Evolutionary conservation across 2,113 vertebrate species (phyloP), one percentile per base, ranked within the genome.

Genomic region (Microtus ochrogaster): DNA sequence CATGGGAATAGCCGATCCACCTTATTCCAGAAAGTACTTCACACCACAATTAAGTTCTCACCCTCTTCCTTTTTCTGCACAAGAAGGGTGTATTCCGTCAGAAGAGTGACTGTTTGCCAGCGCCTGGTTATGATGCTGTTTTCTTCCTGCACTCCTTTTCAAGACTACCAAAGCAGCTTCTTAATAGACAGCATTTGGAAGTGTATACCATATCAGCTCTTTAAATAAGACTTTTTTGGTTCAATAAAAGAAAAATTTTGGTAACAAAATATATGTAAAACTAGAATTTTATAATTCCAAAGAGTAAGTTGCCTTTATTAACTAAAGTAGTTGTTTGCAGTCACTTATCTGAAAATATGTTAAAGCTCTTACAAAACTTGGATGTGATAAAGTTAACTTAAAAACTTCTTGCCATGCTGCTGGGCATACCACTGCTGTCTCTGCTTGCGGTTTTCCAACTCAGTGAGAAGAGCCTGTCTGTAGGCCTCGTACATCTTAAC

Each of bases 401-500:
- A 97, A 99, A 89, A 99, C 97, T 99, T 99, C 98, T 99, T 99
- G 98, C 97, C 95, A 86, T 99, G 98, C 97, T 99, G 99, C 98
- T 99, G 99, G 73, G 99, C 98, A 97, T 99, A 99, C 99, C 99
- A 99, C 98, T 99, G 99, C 98, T 99, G 99, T 91, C 99, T 98
- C 97, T 99, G 99, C 94, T 99, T 99, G 87, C 99, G 99, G 2
- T 98, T 99, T 98, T 99, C 99, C 97, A 99, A 98, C 98, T 99
- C 99, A 0, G 97, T 95, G 79, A 99, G 99, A 95, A 99, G 99
- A 0, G 99, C 99, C 98, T 99, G 99, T 79, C 99, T 97, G 98
- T 99, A 99, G 0, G 99, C 99, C 97, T 99, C 99, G 91, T 99
- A 99, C 44, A 99, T 99, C 97, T 99, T 99, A 94, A 99, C 99